These are phyloP conservation scores for Leucophenga maculata DNA, from an alignment of 2,888 invertebrate genomes.

Conservation along the genomic window DNA sequence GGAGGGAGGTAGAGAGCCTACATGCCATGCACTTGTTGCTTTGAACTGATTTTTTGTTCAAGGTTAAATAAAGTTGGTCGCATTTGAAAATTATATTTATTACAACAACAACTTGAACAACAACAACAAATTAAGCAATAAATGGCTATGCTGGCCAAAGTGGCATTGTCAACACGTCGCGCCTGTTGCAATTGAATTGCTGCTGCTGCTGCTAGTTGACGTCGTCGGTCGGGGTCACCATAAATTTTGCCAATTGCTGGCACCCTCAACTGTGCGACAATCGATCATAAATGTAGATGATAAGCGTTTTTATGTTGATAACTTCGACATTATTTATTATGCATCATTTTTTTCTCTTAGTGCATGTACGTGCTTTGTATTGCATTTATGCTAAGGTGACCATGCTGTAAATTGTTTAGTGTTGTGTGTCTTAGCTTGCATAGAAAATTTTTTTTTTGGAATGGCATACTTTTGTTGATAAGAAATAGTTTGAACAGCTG, in stretches of 20 bases:
- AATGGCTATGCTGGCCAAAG: not conserved
- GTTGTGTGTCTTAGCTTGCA: too few species aligned
- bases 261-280: not conserved
- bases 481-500: too few species aligned
- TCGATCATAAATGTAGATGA: not conserved
- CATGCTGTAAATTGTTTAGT: too few species aligned
- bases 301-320: too few species aligned
- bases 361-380: not conserved
- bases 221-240: too few species aligned
- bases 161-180: too few species aligned
- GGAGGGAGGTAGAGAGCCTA: not conserved
- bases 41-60: constrained; percentile 62
- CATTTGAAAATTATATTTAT: constrained; percentile 3
- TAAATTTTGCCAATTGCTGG: not conserved
- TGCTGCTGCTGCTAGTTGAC: too few species aligned
- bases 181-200: too few species aligned
- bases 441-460: too few species aligned
- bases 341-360: not conserved
- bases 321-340: not conserved
- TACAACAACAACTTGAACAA: not conserved
- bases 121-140: constrained; percentile 1
- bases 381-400: not conserved
- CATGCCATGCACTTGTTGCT: constrained; percentile 55
- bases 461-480: too few species aligned
- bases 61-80: constrained; percentile 39